phyloP scores from a whole-genome alignment of 2,113 vertebrate genomes.

The Protomyctophum bolini region DNA sequence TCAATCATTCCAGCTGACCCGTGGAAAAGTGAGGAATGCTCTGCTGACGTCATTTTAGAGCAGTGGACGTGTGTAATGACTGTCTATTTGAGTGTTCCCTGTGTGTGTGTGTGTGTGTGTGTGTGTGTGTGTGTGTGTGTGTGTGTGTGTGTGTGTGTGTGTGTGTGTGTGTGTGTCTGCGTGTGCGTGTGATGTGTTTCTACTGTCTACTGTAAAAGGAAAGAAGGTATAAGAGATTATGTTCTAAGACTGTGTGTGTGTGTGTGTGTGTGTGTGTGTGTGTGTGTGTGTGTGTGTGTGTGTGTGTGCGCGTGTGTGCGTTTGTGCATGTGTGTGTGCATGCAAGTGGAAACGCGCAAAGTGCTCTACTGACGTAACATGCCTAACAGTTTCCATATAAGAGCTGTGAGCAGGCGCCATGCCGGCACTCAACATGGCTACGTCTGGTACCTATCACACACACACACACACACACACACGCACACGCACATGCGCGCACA shows the following conservation, averaged over 20 bases:
- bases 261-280: conserved; percentile 2
- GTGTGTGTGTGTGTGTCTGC: conserved; percentile 17
- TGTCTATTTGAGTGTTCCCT: conserved; percentile 10
- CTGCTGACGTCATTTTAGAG: conserved; percentile 69
- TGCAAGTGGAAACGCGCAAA: conserved; percentile 62
- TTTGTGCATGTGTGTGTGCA: conserved; percentile 18
- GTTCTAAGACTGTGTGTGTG: conserved; percentile 24
- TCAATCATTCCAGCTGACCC: conserved; percentile 66
- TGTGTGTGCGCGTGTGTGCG: conserved; percentile 1
- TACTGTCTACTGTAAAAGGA: background rate
- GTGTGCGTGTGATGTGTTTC: conserved; percentile 15
- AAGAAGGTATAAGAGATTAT: conserved; percentile 10
- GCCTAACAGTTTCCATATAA: conserved; percentile 80
- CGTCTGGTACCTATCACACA: conserved; percentile 75
- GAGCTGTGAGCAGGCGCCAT: conserved; percentile 68
- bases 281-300: conserved; percentile 10
- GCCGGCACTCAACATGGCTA: conserved; percentile 56
- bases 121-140: conserved; percentile 19
- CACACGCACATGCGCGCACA: conserved; percentile 1
- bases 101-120: conserved; percentile 25
- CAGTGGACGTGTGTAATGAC: conserved; percentile 47
- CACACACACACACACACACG: background rate
- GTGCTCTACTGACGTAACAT: conserved; percentile 69
- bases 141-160: conserved; percentile 20
- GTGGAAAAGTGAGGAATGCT: conserved; percentile 71